Percentiles rank a stretch among this genome's conserved stretches.
Conservation (phyloP, 2,113 vertebrate genomes). For the Silurus glanis region DNA sequence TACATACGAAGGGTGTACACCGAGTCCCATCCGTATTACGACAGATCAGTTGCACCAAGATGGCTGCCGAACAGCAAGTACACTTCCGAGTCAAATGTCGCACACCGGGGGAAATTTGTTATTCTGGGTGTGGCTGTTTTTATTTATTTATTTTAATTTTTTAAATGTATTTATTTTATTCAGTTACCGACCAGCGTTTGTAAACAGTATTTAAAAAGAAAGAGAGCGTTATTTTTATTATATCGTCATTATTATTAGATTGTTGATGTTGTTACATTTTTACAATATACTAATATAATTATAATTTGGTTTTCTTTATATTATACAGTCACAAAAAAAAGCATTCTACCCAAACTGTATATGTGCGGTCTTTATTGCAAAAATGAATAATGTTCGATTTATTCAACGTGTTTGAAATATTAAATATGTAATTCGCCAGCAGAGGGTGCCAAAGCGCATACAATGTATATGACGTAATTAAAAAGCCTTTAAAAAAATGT, state of each 20-base stretch:
- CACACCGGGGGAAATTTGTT: slow-evolving; percentile 1
- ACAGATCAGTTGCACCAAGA: not conserved
- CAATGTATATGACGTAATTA: not conserved
- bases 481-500: too few relatives aligned
- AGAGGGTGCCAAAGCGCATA: not conserved
- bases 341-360: too few relatives aligned
- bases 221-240: too few relatives aligned
- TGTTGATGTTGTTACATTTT: not conserved
- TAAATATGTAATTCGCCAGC: not conserved
- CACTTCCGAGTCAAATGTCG: slow-evolving; percentile 7
- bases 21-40: not conserved
- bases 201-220: too few relatives aligned
- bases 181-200: too few relatives aligned
- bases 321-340: too few relatives aligned
- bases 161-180: too few relatives aligned
- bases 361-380: too few relatives aligned
- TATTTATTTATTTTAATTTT: not conserved
- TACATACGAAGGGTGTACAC: fast-evolving
- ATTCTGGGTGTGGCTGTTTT: slow-evolving; percentile 6
- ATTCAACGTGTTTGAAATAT: not conserved
- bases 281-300: too few relatives aligned
- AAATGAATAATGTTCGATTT: too few relatives aligned
- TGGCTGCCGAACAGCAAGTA: not conserved
- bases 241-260: not conserved
- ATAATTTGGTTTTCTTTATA: too few relatives aligned